Evolutionary conservation across 2,113 vertebrate genomes (phyloP).

Genomic region (Megalops atlanticus): DNA sequence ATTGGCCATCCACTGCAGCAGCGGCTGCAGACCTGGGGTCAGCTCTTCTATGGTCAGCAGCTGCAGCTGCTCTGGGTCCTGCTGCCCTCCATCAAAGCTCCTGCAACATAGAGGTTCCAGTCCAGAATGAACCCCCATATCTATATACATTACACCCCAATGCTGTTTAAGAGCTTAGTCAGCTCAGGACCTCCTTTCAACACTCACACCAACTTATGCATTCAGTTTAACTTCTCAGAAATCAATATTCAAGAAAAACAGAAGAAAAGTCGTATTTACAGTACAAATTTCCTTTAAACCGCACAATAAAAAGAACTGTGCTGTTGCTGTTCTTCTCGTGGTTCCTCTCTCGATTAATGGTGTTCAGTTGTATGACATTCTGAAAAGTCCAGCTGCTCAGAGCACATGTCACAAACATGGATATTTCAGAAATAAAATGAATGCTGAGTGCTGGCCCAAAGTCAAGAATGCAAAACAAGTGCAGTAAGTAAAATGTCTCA

Average conservation of each 20-base stretch:
- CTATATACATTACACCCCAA: background rate
- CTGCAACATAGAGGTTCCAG: background rate
- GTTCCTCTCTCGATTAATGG: too few species aligned
- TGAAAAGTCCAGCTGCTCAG: too few species aligned
- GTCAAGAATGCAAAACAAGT: background rate
- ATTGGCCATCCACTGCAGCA: constrained; percentile 78
- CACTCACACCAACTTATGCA: too few species aligned
- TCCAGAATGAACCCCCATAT: background rate
- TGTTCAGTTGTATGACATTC: too few species aligned
- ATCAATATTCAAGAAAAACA: too few species aligned
- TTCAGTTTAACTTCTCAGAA: too few species aligned
- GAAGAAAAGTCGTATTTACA: too few species aligned
- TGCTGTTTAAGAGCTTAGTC: background rate
- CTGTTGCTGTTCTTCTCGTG: too few species aligned
- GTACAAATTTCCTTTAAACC: too few species aligned
- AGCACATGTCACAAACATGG: too few species aligned
- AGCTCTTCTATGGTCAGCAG: constrained; percentile 42
- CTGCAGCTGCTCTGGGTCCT: constrained; percentile 32
- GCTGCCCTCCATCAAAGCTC: constrained; percentile 12
- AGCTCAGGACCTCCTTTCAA: background rate
- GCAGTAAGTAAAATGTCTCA: constrained; percentile 49
- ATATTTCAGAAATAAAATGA: background rate
- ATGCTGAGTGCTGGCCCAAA: background rate
- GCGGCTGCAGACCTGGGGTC: constrained; percentile 62
- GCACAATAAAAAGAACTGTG: too few species aligned